phyloP scores from a whole-genome alignment of 1,140 invertebrate genomes.

The Ephestia elutella region DNA sequence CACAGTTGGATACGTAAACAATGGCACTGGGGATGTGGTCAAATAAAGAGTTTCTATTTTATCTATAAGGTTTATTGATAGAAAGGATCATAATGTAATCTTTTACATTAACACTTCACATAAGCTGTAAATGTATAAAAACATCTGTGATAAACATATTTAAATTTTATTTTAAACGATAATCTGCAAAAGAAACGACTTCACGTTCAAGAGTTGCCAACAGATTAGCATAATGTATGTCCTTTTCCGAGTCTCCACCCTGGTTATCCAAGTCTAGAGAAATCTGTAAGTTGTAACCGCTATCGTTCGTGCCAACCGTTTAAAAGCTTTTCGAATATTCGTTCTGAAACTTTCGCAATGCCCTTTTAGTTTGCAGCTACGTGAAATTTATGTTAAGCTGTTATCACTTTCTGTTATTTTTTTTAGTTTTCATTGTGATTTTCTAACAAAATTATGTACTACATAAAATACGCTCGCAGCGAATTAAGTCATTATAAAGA shows the following conservation, averaged over 20 bases:
- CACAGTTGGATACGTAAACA: too few relatives aligned
- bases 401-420: conserved; percentile 20
- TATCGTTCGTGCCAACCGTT: conserved; percentile 18
- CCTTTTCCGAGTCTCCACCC: not conserved
- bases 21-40: too few relatives aligned
- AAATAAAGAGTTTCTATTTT: too few relatives aligned
- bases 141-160: too few relatives aligned
- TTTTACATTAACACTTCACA: too few relatives aligned
- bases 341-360: conserved; percentile 50
- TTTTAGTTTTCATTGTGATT: not conserved
- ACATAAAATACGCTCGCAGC: not conserved
- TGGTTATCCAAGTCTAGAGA: not conserved
- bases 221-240: not conserved
- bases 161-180: too few relatives aligned
- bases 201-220: not conserved
- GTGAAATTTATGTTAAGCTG: conserved; percentile 40
- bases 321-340: conserved; percentile 49
- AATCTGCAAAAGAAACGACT: not conserved
- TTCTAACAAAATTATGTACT: not conserved
- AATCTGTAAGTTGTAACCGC: not conserved
- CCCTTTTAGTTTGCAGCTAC: conserved; percentile 33
- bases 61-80: too few relatives aligned
- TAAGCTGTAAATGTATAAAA: too few relatives aligned
- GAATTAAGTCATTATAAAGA: too few relatives aligned
- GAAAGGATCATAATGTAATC: too few relatives aligned